phyloP scores from a whole-genome alignment of 2,797 vertebrate genomes.

The Macroramphosus scolopax region DNA sequence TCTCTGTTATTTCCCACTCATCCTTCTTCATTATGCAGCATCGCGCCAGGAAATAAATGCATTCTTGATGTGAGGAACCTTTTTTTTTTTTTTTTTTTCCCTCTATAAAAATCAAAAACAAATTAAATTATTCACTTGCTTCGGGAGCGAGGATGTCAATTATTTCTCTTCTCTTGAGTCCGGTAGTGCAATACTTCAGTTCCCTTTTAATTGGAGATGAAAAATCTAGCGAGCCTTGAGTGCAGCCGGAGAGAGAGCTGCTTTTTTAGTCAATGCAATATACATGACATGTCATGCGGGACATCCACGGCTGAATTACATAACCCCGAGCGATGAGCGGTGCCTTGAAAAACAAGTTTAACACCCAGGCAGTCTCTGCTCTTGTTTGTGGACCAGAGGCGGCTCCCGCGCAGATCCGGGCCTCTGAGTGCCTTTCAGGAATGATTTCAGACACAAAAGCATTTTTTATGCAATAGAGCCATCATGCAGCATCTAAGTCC shows the following conservation, averaged over 20 bases:
- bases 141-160: slow-evolving; percentile 57
- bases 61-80: slow-evolving; percentile 19
- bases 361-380: slow-evolving; percentile 21
- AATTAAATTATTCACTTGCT: slow-evolving; percentile 71
- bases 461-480: not conserved
- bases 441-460: not conserved
- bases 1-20: not conserved
- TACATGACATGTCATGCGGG: slow-evolving; percentile 69
- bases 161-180: slow-evolving; percentile 66
- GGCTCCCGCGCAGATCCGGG: not conserved
- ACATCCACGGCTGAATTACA: slow-evolving; percentile 51
- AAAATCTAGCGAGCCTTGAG: slow-evolving; percentile 62
- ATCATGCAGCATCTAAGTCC: not conserved
- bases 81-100: slow-evolving; percentile 17
- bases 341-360: slow-evolving; percentile 54
- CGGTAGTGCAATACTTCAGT: slow-evolving; percentile 58
- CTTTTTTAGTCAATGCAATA: slow-evolving; percentile 73
- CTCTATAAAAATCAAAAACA: slow-evolving; percentile 53
- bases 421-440: not conserved
- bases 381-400: slow-evolving; percentile 21
- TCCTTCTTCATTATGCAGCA: slow-evolving; percentile 11
- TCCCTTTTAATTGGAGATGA: slow-evolving; percentile 72
- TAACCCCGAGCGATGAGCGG: slow-evolving; percentile 49
- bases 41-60: slow-evolving; percentile 17
- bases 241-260: slow-evolving; percentile 48